Evolutionary conservation across 1,140 invertebrate species (phyloP).

Genomic region (Belonocnema kinseyi): DNA sequence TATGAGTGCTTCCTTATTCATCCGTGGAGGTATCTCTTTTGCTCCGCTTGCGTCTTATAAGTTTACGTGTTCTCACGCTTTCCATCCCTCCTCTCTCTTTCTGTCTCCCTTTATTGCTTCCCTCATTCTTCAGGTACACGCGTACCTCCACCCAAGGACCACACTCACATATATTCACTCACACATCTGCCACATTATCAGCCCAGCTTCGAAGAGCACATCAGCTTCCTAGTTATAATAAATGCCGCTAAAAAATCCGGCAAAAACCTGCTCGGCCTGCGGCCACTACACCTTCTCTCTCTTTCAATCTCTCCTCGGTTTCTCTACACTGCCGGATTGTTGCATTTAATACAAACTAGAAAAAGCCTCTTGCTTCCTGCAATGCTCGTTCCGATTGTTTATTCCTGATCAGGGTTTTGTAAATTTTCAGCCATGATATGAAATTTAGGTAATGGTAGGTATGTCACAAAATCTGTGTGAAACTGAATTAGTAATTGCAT

Average conservation of each 20-base stretch:
- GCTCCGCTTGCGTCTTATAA: slow-evolving; percentile 41
- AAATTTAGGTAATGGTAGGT: not conserved
- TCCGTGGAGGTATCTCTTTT: slow-evolving; percentile 51
- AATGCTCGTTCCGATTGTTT: slow-evolving; percentile 34
- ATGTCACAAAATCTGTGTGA: too few species aligned
- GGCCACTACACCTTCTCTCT: slow-evolving; percentile 62
- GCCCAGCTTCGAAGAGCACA: slow-evolving; percentile 55
- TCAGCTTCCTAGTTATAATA: slow-evolving; percentile 74
- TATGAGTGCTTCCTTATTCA: slow-evolving; percentile 41
- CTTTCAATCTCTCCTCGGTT: slow-evolving; percentile 44
- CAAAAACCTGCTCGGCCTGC: slow-evolving; percentile 72
- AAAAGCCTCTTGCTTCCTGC: slow-evolving; percentile 48
- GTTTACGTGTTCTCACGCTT: slow-evolving; percentile 70
- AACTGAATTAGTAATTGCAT: too few species aligned
- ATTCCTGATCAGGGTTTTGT: slow-evolving; percentile 33
- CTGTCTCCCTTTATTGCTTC: slow-evolving; percentile 3
- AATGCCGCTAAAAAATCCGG: slow-evolving; percentile 66
- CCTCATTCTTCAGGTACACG: slow-evolving; percentile 36
- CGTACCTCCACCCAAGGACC: slow-evolving; percentile 42
- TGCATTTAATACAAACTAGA: slow-evolving; percentile 26
- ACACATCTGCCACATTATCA: slow-evolving; percentile 53
- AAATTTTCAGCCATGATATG: slow-evolving; percentile 25
- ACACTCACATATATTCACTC: slow-evolving; percentile 41
- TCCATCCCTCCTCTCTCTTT: slow-evolving; percentile 51
- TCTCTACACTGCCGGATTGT: slow-evolving; percentile 15